Evolutionary conservation across 2,113 vertebrate genomes (phyloP), one percentile per base, ranked within the genome.

Genomic region (Pyxicephalus adspersus): DNA sequence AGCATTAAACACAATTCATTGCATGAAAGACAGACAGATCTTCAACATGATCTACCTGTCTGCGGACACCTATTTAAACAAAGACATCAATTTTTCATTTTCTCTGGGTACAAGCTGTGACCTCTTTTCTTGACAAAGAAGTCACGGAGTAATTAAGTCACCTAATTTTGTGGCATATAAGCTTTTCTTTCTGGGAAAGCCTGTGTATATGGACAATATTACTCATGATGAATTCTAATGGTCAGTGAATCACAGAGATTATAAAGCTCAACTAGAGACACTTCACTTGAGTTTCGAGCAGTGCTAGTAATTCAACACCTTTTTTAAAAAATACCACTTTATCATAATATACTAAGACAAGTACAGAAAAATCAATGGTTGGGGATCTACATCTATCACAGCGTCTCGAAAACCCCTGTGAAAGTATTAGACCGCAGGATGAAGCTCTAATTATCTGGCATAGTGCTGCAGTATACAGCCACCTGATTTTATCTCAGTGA

Each of bases 371-470:
- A 89, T 90, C 88, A 84, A 87, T 83, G 80, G 28, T 26, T 68
- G 25, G 81, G 85, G 79, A 85, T 80, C 83, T 86, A 83, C 84
- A 84, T 88, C 84, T 83, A 88, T 85, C 86, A 85, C 29, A 84
- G 57, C 25, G 60, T 80, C 83, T 71, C 85, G 77, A 86, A 76
- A 89, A 86, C 64, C 75, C 83, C 81, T 85, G 64, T 84, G 83
- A 64, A 85, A 85, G 84, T 84, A 85, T 13, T 5, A 50, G 86
- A 81, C 86, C 19, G 77, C 60, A 61, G 83, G 83, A 85, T 83
- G 75, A 60, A 83, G 80, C 68, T 84, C 77, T 85, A 84, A 88
- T 83, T 85, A 86, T 85, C 87, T 86, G 75, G 73, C 84, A 80
- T 85, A 83, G 80, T 84, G 1, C 20, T 4, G 83, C 70, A 83